Conservation (phyloP, 2,797 vertebrate species). For the Discoglossus pictus region DNA sequence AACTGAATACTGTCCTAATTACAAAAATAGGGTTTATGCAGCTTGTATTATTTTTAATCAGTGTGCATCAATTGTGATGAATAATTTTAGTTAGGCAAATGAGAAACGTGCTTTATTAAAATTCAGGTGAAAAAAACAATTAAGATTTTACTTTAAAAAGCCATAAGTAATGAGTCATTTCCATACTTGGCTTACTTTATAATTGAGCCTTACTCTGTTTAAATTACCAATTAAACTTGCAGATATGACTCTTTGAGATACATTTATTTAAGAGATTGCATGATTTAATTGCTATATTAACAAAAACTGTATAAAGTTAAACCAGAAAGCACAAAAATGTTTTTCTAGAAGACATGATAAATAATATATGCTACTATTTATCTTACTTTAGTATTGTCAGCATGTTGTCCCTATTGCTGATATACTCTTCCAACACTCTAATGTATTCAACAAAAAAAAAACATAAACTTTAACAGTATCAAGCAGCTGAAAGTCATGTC, state of each 20-base stretch:
- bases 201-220: not conserved
- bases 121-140: conserved; percentile 1
- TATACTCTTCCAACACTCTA: too few species aligned
- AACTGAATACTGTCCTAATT: not conserved
- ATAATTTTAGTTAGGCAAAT: not conserved
- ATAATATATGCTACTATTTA: too few species aligned
- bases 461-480: too few species aligned
- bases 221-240: not conserved
- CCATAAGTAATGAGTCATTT: conserved; percentile 13
- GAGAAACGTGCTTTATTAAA: conserved; percentile 6
- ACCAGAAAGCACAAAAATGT: too few species aligned
- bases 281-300: not conserved
- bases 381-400: too few species aligned
- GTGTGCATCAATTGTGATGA: not conserved
- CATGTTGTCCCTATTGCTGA: too few species aligned
- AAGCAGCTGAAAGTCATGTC: too few species aligned
- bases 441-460: too few species aligned
- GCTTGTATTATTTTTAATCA: conserved; percentile 3
- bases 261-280: not conserved
- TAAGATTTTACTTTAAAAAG: conserved; percentile 7
- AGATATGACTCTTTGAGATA: not conserved
- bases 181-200: conserved; percentile 1
- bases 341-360: too few species aligned
- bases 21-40: not conserved
- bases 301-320: not conserved